Percentiles rank a stretch among this genome's conserved stretches.
phyloP scores from a whole-genome alignment of 2,797 vertebrate species.

The Helostoma temminkii region DNA sequence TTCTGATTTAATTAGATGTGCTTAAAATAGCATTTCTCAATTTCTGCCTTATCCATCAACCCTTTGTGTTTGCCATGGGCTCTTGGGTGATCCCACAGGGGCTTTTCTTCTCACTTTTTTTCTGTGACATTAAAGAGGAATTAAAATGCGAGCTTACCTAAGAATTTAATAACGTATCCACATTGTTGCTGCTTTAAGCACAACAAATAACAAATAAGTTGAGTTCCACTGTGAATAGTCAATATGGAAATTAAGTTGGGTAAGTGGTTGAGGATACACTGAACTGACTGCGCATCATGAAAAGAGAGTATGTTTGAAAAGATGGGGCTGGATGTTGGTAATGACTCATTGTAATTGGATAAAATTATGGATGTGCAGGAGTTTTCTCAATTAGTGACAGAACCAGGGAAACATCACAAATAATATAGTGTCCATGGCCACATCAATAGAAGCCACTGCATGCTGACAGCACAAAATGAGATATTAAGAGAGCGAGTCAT shows the following conservation, averaged over 20 bases:
- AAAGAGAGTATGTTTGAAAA: constrained; percentile 3
- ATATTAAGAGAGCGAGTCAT: constrained; percentile 5
- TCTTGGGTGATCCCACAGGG: constrained; percentile 33
- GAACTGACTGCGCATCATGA: constrained; percentile 33
- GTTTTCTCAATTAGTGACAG: constrained; percentile 11
- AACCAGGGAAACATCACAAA: neutral
- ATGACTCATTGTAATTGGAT: no score
- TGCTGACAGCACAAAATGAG: constrained; percentile 22
- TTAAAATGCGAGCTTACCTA: constrained; percentile 40
- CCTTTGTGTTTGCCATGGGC: constrained; percentile 37
- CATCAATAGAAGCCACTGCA: constrained; percentile 22
- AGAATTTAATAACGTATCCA: constrained; percentile 23
- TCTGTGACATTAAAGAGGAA: constrained; percentile 53
- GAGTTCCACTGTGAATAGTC: constrained; percentile 24
- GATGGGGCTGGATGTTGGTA: no score
- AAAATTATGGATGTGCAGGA: no score
- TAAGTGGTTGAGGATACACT: constrained; percentile 23
- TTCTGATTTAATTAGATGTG: constrained; percentile 55
- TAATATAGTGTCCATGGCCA: neutral
- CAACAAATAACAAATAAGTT: constrained; percentile 41
- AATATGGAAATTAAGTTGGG: constrained; percentile 16
- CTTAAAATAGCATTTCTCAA: constrained; percentile 41
- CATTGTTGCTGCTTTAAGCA: constrained; percentile 17
- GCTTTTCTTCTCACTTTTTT: constrained; percentile 7
- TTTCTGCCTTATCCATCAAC: constrained; percentile 49